phyloP scores from a whole-genome alignment of 2,113 vertebrate genomes.

The Microtus ochrogaster region DNA sequence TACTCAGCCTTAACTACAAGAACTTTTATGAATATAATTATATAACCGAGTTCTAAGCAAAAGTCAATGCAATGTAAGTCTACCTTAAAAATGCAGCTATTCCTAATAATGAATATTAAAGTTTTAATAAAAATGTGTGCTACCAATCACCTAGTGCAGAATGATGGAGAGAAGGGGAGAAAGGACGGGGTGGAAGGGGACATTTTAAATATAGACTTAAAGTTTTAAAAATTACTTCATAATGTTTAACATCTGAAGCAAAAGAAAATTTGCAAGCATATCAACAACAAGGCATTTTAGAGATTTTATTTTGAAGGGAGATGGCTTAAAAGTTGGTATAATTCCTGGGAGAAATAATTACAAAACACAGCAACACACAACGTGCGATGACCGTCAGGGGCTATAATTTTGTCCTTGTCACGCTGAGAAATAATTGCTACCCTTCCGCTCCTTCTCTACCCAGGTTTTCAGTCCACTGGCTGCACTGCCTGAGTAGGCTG shows the following conservation, averaged over 20 bases:
- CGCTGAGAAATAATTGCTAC: constrained; percentile 69
- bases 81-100: constrained; percentile 23
- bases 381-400: constrained; percentile 52
- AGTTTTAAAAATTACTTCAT: neutral
- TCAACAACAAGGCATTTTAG: constrained; percentile 65
- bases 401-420: constrained; percentile 65
- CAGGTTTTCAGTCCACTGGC: constrained; percentile 60
- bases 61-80: neutral
- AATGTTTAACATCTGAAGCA: constrained; percentile 41
- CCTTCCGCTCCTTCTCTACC: constrained; percentile 55
- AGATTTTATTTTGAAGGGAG: constrained; percentile 72
- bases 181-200: neutral
- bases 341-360: constrained; percentile 73
- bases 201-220: constrained; percentile 38
- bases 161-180: neutral
- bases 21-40: neutral
- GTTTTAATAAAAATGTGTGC: neutral
- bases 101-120: constrained; percentile 7
- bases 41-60: neutral
- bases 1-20: neutral
- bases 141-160: neutral
- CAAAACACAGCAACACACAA: constrained; percentile 66
- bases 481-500: constrained; percentile 65
- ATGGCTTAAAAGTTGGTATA: constrained; percentile 1
- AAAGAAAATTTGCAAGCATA: constrained; percentile 53